Percentiles rank a stretch among this genome's conserved stretches.
Evolutionary conservation across 2,797 vertebrate genomes (phyloP).

Genomic region (Nothura maculosa): DNA sequence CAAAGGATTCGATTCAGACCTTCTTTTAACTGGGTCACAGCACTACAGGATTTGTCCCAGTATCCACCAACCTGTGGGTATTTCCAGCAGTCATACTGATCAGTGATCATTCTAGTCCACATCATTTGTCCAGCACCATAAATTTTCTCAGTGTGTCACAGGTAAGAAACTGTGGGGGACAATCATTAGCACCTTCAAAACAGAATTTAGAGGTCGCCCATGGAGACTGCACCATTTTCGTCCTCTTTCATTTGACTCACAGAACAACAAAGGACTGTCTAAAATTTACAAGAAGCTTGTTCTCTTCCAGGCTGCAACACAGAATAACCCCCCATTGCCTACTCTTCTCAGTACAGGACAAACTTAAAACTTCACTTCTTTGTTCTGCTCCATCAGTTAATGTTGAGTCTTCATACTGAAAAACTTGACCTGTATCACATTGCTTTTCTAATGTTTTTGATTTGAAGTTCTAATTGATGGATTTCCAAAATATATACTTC

Average conservation of each 20-base stretch:
- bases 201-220: not conserved
- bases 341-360: not conserved
- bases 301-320: not conserved
- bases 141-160: not conserved
- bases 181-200: not conserved
- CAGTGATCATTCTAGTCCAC: not conserved
- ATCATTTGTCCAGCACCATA: not conserved
- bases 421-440: not conserved
- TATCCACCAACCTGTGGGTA: conserved; percentile 93
- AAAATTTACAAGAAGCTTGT: not conserved
- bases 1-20: conserved; percentile 97
- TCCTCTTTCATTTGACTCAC: not conserved
- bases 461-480: not conserved
- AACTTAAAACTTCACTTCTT: not conserved
- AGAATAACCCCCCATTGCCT: not conserved
- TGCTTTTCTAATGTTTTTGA: not conserved
- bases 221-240: not conserved
- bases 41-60: conserved; percentile 98
- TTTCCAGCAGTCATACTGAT: conserved; percentile 46
- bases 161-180: not conserved
- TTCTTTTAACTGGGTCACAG: conserved; percentile 96
- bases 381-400: not conserved
- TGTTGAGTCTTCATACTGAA: not conserved
- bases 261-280: not conserved
- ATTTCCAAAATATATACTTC: conserved; percentile 1